Percentiles rank a stretch among this genome's conserved stretches.
Evolutionary conservation across 2,797 vertebrate species (phyloP).

Genomic region (Heterohyrax brucei): DNA sequence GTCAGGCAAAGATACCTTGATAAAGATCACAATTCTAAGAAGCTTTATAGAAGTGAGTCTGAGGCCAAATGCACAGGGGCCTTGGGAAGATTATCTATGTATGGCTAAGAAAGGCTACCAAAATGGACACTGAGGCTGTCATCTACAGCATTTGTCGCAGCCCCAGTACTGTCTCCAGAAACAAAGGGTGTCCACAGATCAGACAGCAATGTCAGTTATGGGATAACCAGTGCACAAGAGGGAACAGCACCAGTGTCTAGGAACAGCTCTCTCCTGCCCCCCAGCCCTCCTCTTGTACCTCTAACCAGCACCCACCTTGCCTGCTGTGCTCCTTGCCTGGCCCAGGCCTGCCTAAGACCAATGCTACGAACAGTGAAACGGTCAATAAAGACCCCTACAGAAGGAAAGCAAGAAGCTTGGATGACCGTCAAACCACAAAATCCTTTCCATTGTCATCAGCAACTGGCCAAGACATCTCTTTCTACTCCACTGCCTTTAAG

Average conservation of each 20-base stretch:
- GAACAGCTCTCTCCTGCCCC: accelerated
- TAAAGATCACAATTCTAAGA: accelerated
- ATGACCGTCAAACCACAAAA: accelerated
- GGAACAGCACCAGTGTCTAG: background rate
- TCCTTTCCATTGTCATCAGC: accelerated
- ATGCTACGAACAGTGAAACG: accelerated
- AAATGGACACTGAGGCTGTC: too few species aligned
- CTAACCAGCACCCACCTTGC: accelerated
- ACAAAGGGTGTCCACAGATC: accelerated
- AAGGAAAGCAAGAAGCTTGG: accelerated
- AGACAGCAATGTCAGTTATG: accelerated
- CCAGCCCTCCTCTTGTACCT: accelerated
- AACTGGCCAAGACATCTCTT: accelerated
- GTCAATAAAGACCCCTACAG: background rate
- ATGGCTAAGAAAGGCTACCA: background rate
- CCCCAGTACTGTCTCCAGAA: background rate
- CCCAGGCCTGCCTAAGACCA: accelerated
- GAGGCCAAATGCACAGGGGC: accelerated
- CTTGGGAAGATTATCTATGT: accelerated
- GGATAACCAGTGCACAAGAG: accelerated
- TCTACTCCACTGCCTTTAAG: background rate
- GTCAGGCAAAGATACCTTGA: accelerated
- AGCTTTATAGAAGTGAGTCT: background rate
- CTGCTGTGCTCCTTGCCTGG: background rate
- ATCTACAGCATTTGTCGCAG: accelerated